Evolutionary conservation across 2,797 vertebrate genomes (phyloP), one percentile per base, ranked within the genome.

Genomic region (Dromococcyx pavoninus): DNA sequence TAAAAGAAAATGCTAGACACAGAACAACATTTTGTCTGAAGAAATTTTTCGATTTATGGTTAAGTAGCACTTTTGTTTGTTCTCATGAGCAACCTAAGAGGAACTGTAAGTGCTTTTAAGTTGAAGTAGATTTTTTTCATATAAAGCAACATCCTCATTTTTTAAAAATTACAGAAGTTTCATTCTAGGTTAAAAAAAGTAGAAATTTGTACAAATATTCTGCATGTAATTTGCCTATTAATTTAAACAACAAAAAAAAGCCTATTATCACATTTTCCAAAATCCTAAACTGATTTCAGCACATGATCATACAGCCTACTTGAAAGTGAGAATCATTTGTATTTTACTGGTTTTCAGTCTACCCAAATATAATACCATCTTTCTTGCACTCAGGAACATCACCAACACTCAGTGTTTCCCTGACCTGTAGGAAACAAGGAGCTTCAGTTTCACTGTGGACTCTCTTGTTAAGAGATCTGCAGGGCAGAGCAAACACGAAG

Each of bases 81-180:
- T 66, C 64, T 71, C 28, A 39, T 2, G 9, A 89, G 53, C 39
- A 83, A 81, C 35, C 67, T 54, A 82, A 79, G 80, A 94, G 74
- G 64, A 94, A 96, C 44, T 9, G 7, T 4, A 91, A 90, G 9
- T 53, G 82, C 67, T 92, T 91, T 56, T 60, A 93, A 33, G 10
- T 7, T 48, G 64, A 75, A 48, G 24, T 67, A 81, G 18, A 39
- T 74, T 35, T 43, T 6, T 61, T 91, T 58, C 35, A 58, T 35
- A n/a, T 39, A 62, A 79, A 71, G 21, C 32, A 66, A 90, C 74
- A 89, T 69, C 82, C 67, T 78, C 57, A 79, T 92, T 95, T 95
- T 54, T 76, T 71, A 70, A 30, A n/a, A 76, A 53, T 53, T 66
- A 8, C 0, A 16, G 3, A 78, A 69, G 65, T 70, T 87, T 85